A percentile compares a stretch with the other conserved stretches of the same genome.
phyloP scores from a whole-genome alignment of 2,113 vertebrate species.

The Salvelinus namaycush region DNA sequence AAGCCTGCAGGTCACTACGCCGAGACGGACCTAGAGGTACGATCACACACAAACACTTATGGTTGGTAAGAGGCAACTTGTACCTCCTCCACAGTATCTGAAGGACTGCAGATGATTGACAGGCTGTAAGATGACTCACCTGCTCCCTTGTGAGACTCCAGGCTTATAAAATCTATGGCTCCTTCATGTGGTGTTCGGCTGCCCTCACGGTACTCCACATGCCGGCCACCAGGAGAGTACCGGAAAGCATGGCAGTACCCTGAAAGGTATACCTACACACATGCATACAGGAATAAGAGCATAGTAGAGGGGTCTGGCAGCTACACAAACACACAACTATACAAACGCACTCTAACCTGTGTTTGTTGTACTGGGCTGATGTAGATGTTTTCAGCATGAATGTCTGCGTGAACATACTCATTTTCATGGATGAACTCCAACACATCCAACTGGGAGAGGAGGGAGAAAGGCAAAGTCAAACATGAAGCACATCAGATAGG shows the following conservation, averaged over 20 bases:
- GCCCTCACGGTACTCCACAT: constrained; percentile 77
- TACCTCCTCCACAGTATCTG: not conserved
- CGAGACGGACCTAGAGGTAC: constrained; percentile 81
- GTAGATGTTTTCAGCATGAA: constrained; percentile 86
- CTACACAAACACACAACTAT: not conserved
- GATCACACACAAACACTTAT: not conserved
- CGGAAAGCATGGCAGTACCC: constrained; percentile 87
- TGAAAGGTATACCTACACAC: constrained; percentile 80
- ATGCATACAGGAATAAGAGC: not conserved
- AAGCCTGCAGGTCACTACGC: constrained; percentile 89
- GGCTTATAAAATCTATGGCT: constrained; percentile 84
- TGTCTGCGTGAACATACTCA: constrained; percentile 88
- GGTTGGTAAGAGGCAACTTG: not conserved
- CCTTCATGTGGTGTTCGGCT: constrained; percentile 86
- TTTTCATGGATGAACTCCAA: constrained; percentile 91
- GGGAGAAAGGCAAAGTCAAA: not conserved
- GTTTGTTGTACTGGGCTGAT: constrained; percentile 72
- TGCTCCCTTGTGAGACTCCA: constrained; percentile 87
- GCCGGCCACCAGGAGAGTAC: constrained; percentile 83
- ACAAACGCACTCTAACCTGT: constrained; percentile 70
- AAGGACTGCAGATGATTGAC: not conserved
- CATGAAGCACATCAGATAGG: not conserved
- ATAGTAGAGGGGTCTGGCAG: not conserved
- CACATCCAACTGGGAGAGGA: constrained; percentile 81
- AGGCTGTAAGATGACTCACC: constrained; percentile 69